Evolutionary conservation across 2,113 vertebrate genomes (phyloP).

Genomic region (Etheostoma spectabile): DNA sequence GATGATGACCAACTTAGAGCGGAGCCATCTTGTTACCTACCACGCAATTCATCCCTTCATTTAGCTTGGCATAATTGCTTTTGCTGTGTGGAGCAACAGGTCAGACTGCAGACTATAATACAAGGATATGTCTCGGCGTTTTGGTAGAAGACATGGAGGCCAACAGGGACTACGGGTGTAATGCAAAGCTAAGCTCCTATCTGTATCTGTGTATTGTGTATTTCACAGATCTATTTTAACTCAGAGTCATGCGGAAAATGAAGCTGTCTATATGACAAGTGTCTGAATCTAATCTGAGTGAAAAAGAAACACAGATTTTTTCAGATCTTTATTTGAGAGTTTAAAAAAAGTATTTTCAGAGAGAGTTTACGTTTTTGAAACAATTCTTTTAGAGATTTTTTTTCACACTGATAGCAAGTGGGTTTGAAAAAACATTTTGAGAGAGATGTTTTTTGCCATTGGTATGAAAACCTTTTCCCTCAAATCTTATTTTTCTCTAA

Average conservation of each 20-base stretch:
- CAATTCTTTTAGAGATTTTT: no score
- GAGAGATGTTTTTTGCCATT: no score
- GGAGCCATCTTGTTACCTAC: neutral
- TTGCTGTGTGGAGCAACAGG: slow-evolving; percentile 25
- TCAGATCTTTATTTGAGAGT: no score
- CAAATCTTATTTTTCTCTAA: no score
- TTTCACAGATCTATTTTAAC: neutral
- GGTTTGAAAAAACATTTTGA: no score
- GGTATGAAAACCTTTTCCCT: no score
- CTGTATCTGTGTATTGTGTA: neutral
- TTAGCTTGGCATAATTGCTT: neutral
- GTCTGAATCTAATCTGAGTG: no score
- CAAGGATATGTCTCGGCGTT: neutral
- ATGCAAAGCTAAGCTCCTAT: neutral
- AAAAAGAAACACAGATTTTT: neutral
- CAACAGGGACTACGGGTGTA: neutral
- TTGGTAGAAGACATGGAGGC: no score
- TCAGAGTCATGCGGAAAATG: neutral
- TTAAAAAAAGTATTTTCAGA: no score
- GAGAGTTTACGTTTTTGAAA: no score
- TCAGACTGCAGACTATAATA: neutral
- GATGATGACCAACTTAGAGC: neutral
- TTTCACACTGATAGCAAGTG: no score
- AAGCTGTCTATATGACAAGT: no score
- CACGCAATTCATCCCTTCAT: neutral